Conservation (phyloP, 2,113 vertebrate genomes). For the Takifugu bimaculatus region DNA sequence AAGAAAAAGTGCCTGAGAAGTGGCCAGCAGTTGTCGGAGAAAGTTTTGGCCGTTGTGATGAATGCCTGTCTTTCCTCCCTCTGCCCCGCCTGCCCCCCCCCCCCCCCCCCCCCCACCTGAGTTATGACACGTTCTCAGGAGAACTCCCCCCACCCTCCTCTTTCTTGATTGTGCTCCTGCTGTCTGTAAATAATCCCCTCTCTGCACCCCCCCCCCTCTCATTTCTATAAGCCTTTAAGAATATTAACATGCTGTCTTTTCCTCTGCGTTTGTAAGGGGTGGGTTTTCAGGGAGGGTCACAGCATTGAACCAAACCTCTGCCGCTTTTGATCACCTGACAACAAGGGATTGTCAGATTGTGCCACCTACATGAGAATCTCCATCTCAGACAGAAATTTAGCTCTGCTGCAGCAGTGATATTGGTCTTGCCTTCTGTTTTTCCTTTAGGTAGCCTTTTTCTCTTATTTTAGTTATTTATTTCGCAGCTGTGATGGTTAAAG, state of each 20-base stretch:
- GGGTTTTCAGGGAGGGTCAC: constrained; percentile 28
- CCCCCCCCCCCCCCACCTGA: constrained; percentile 32
- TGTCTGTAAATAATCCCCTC: constrained; percentile 31
- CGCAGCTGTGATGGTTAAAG: constrained; percentile 17
- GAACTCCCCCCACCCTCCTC: constrained; percentile 1
- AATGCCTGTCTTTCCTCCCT: constrained; percentile 44
- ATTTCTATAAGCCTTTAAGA: constrained; percentile 52
- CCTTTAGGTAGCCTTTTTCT: constrained; percentile 11
- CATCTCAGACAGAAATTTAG: constrained; percentile 17
- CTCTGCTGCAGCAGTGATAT: constrained; percentile 4
- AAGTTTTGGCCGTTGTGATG: constrained; percentile 76
- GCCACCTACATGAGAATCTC: constrained; percentile 45
- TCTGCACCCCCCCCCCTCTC: constrained; percentile 23
- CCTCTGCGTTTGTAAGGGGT: constrained; percentile 5
- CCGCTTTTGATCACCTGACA: constrained; percentile 29
- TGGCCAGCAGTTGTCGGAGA: constrained; percentile 68
- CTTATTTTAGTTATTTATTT: constrained; percentile 42
- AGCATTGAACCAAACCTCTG: constrained; percentile 46
- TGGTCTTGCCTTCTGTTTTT: constrained; percentile 47
- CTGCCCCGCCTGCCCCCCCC: constrained; percentile 29
- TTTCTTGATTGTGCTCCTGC: constrained; percentile 33
- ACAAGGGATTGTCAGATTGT: constrained; percentile 44
- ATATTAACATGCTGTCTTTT: constrained; percentile 6
- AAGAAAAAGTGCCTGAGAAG: constrained; percentile 76
- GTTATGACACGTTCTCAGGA: constrained; percentile 65